Percentiles rank a stretch among this genome's conserved stretches.
phyloP scores from a whole-genome alignment of 2,797 vertebrate genomes.

The Hipposideros larvatus region DNA sequence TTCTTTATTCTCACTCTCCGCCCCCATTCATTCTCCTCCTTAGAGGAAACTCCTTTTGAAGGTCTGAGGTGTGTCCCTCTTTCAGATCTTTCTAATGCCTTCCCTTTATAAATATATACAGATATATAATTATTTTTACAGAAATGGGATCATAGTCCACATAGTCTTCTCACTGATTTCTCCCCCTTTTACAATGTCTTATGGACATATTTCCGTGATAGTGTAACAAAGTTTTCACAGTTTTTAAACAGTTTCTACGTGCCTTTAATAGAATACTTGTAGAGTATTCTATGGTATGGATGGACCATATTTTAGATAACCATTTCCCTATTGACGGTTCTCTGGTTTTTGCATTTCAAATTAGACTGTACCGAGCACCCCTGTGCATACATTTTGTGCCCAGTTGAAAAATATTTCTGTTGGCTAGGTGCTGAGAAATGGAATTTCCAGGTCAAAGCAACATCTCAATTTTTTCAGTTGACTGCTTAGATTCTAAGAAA shows the following conservation, averaged over 20 bases:
- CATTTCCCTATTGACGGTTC: not conserved
- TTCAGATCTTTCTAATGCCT: not conserved
- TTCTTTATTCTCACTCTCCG: not conserved
- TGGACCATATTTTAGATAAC: not conserved
- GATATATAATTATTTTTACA: not conserved
- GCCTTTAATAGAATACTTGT: not conserved
- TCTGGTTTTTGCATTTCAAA: not conserved
- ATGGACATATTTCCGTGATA: not conserved
- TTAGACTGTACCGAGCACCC: not conserved
- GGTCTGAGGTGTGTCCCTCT: not conserved
- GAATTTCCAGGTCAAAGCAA: slow-evolving; percentile 45
- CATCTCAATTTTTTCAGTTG: slow-evolving; percentile 6
- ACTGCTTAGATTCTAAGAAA: slow-evolving; percentile 19
- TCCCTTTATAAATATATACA: not conserved
- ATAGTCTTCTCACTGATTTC: not conserved
- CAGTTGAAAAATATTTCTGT: not conserved
- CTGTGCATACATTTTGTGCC: not conserved
- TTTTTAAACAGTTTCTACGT: not conserved
- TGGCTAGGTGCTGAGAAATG: slow-evolving; percentile 42
- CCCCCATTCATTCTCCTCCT: not conserved
- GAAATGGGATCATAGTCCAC: not conserved
- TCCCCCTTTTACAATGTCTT: not conserved
- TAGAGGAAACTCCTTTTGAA: not conserved
- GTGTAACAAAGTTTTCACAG: not conserved
- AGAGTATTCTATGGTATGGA: no score